A percentile compares a stretch with the other conserved stretches of the same genome.
These are phyloP conservation scores for Tachysurus vachellii DNA, from an alignment of 2,113 vertebrate genomes.

Conservation along the genomic window DNA sequence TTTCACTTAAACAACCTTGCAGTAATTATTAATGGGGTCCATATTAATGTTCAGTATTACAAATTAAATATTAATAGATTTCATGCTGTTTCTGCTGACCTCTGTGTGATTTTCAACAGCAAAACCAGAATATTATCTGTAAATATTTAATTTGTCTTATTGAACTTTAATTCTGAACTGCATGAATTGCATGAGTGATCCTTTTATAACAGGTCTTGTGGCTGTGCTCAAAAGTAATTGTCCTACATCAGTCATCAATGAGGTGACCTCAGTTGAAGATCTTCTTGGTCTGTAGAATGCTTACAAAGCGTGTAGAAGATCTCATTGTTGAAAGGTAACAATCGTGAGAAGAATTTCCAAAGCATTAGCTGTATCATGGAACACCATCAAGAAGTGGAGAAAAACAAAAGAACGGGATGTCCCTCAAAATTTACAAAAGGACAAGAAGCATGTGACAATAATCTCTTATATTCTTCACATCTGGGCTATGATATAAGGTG, in stretches of 20 bases:
- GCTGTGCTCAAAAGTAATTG: neutral
- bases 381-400: neutral
- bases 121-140: neutral
- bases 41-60: neutral
- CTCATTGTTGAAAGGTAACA: neutral
- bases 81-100: neutral
- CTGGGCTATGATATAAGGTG: no score
- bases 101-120: neutral
- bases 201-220: neutral
- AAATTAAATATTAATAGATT: constrained; percentile 4
- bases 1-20: neutral
- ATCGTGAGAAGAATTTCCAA: neutral
- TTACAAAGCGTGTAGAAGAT: neutral
- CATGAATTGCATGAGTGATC: neutral
- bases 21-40: neutral
- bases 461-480: no score
- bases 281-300: neutral
- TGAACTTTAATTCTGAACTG: neutral
- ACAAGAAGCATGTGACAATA: neutral
- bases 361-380: neutral
- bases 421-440: neutral
- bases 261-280: neutral
- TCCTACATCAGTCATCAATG: neutral
- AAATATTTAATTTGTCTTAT: neutral
- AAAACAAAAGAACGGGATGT: neutral